These are phyloP conservation scores for Streptopelia turtur DNA, from an alignment of 2,797 vertebrate genomes.

Conservation along the genomic window DNA sequence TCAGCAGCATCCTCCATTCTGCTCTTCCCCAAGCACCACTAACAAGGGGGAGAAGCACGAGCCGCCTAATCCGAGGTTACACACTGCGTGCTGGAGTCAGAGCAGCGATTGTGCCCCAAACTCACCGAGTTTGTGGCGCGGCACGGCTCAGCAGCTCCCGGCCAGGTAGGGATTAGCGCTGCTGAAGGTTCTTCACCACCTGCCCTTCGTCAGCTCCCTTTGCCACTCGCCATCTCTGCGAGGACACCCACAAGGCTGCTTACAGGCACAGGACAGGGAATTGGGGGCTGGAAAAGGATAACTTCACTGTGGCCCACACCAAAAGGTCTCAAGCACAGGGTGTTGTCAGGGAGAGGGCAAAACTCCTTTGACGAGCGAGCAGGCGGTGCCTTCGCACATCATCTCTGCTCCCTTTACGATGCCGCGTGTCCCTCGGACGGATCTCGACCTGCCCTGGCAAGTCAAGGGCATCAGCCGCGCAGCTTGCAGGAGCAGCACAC, in stretches of 20 bases:
- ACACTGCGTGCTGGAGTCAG: not conserved
- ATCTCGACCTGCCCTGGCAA: not conserved
- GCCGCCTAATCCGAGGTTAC: not conserved
- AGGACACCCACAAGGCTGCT: not conserved
- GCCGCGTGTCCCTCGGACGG: not conserved
- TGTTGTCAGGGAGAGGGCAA: not conserved
- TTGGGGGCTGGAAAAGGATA: not conserved
- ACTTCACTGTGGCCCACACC: not conserved
- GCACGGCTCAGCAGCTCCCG: not conserved
- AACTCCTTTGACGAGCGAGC: not conserved
- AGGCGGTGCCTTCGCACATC: not conserved
- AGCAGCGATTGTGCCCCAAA: not conserved
- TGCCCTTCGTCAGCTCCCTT: not conserved
- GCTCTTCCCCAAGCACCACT: not conserved
- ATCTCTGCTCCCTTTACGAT: not conserved
- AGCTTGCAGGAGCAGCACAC: not conserved
- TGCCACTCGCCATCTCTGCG: rapidly evolving
- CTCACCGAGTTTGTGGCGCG: not conserved
- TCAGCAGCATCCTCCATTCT: not conserved
- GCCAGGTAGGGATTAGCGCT: not conserved
- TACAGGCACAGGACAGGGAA: not conserved
- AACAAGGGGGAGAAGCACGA: not conserved
- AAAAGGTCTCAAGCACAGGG: not conserved
- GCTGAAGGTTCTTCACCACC: not conserved
- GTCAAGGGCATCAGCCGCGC: not conserved